phyloP scores from a whole-genome alignment of 2,797 vertebrate species.

The Chaetophractus vellerosus region DNA sequence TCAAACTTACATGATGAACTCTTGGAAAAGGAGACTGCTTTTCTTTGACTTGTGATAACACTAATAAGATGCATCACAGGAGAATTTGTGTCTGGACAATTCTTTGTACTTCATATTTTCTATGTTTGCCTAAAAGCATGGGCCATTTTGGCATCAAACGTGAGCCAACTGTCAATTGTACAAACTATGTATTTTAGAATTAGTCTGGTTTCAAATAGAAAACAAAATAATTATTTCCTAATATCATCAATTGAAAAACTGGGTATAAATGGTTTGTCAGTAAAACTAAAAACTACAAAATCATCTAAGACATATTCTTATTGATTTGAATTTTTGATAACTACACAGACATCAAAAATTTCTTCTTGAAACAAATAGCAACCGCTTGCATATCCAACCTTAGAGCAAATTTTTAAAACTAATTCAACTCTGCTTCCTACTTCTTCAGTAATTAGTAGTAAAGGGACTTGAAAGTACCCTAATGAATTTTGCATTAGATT shows the following conservation, averaged over 20 bases:
- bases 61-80: conserved; percentile 5
- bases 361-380: conserved; percentile 70
- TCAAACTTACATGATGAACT: conserved; percentile 23
- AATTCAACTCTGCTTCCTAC: conserved; percentile 75
- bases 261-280: conserved; percentile 8
- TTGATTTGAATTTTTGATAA: conserved; percentile 64
- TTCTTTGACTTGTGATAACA: conserved; percentile 14
- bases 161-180: background rate
- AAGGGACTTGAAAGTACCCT: conserved; percentile 77
- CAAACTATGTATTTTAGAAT: background rate
- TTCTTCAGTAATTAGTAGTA: conserved; percentile 85
- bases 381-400: conserved; percentile 48
- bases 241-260: background rate
- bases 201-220: conserved; percentile 46
- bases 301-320: background rate
- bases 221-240: background rate
- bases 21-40: background rate
- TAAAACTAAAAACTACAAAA: background rate
- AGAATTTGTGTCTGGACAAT: background rate
- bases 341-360: conserved; percentile 50
- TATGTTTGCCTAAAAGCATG: conserved; percentile 11
- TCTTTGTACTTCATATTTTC: background rate
- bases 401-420: conserved; percentile 72
- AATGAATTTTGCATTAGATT: conserved; percentile 85
- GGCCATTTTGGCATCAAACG: background rate